Conservation (phyloP, 2,888 invertebrate species). For the Mimachlamys varia region DNA sequence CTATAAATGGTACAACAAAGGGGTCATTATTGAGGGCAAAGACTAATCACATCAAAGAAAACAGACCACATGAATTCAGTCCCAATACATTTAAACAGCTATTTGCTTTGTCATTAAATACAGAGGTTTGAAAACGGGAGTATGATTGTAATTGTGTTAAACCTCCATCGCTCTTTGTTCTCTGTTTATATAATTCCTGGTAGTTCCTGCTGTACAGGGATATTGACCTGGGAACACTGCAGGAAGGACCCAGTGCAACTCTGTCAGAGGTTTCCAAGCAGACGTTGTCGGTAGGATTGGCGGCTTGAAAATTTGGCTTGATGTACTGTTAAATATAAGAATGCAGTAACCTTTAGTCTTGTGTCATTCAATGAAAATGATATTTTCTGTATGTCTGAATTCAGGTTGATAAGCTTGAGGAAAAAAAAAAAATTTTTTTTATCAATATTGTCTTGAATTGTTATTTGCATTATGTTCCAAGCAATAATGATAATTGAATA, state of each 20-base stretch:
- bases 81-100: not conserved
- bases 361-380: no score
- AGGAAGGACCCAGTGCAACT: no score
- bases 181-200: not conserved
- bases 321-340: not conserved
- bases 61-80: not conserved
- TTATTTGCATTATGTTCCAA: not conserved
- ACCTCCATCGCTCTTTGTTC: not conserved
- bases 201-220: not conserved
- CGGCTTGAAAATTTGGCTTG: not conserved
- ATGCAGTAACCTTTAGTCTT: no score
- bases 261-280: not conserved
- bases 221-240: not conserved
- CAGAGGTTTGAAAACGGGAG: not conserved
- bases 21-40: not conserved
- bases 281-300: no score
- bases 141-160: not conserved
- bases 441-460: not conserved
- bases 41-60: not conserved
- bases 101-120: constrained; percentile 3
- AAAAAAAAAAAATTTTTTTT: not conserved
- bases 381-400: not conserved
- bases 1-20: not conserved
- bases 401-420: not conserved
- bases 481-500: no score